Percentiles rank a stretch among this genome's conserved stretches.
Evolutionary conservation across 2,888 invertebrate genomes (phyloP).

Genomic region (Diogma glabrata): DNA sequence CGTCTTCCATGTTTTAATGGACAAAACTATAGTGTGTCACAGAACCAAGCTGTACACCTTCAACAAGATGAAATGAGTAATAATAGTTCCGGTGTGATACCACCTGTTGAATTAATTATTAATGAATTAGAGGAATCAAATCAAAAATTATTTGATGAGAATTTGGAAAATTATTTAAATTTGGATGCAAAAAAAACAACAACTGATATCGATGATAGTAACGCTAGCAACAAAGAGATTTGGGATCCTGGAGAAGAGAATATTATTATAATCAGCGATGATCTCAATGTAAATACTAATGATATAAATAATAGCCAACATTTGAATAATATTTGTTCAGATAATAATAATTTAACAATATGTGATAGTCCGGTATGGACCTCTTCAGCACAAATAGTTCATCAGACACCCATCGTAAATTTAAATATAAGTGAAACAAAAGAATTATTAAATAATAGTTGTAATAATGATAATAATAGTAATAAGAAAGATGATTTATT

Average conservation of each 20-base stretch:
- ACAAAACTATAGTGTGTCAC: constrained; percentile 78
- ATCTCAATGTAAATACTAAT: constrained; percentile 22
- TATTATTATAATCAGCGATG: constrained; percentile 3
- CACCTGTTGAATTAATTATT: constrained; percentile 58
- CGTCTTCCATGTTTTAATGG: constrained; percentile 79
- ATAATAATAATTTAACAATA: constrained; percentile 26
- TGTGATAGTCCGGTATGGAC: constrained; percentile 16
- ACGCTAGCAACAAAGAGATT: constrained; percentile 34
- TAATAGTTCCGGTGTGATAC: constrained; percentile 30
- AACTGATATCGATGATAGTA: constrained; percentile 28
- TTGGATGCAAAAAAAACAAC: neutral
- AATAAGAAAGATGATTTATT: constrained; percentile 48
- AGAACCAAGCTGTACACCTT: constrained; percentile 77
- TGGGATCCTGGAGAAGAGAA: constrained; percentile 59
- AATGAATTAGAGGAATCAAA: constrained; percentile 50
- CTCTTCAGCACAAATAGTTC: constrained; percentile 26
- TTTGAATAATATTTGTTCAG: constrained; percentile 25
- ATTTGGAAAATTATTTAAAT: too few species aligned
- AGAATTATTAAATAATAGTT: constrained; percentile 3
- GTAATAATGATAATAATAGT: constrained; percentile 24
- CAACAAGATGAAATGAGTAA: constrained; percentile 44
- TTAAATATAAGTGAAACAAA: constrained; percentile 10
- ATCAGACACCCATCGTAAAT: constrained; percentile 29
- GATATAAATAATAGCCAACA: constrained; percentile 20
- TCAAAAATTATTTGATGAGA: constrained; percentile 23